phyloP scores from a whole-genome alignment of 2,888 invertebrate genomes.

The Acleris cristana region DNA sequence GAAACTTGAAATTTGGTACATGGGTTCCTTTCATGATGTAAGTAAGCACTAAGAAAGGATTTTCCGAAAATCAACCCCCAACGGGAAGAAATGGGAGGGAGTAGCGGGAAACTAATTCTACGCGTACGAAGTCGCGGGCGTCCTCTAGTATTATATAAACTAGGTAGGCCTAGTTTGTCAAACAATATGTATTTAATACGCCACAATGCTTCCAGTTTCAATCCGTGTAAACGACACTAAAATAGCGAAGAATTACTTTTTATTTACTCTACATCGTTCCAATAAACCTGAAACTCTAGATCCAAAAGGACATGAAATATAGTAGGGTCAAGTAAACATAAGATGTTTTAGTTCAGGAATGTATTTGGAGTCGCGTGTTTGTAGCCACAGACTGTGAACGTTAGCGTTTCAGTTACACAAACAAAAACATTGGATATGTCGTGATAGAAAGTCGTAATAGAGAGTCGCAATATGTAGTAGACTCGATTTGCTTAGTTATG shows the following conservation, averaged over 20 bases:
- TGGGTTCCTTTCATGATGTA: too few relatives aligned
- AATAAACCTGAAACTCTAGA: neutral
- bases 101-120: too few relatives aligned
- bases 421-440: slow-evolving; percentile 6
- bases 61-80: too few relatives aligned
- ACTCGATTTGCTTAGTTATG: too few relatives aligned
- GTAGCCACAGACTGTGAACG: slow-evolving; percentile 2
- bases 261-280: slow-evolving; percentile 14
- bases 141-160: too few relatives aligned
- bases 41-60: too few relatives aligned
- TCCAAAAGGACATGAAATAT: neutral
- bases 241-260: slow-evolving; percentile 15
- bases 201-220: neutral
- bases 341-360: neutral
- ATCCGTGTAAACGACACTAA: slow-evolving; percentile 8
- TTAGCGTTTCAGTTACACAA: slow-evolving; percentile 15
- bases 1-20: too few relatives aligned
- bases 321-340: neutral
- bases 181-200: neutral
- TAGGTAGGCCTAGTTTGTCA: too few relatives aligned
- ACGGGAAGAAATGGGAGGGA: too few relatives aligned
- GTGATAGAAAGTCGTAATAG: neutral
- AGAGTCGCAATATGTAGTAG: too few relatives aligned
- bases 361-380: neutral
- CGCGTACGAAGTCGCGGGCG: too few relatives aligned